Evolutionary conservation across 2,113 vertebrate genomes (phyloP), one percentile per base, ranked within the genome.

Genomic region (Mola mola): DNA sequence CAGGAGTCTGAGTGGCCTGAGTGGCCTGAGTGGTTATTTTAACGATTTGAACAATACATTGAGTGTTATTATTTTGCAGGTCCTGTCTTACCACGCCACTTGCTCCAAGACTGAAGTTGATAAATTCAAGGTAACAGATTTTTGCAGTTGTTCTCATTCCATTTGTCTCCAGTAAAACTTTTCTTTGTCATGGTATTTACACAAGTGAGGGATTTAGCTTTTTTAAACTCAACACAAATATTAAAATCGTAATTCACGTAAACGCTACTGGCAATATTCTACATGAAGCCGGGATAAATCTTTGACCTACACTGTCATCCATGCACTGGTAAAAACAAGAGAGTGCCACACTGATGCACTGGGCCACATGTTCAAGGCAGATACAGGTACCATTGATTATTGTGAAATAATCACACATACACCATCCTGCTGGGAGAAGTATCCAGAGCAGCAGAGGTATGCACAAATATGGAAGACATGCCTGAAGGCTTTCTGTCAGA

Each of bases 21-120:
- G n/a, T n/a, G n/a, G n/a, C n/a, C n/a, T n/a, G n/a, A n/a, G 12
- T 13, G 20, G 11, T 24, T 44, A 12, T 68, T 71, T 62, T 57
- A 51, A 69, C 26, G 8, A 38, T 38, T 47, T 34, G 21, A 56
- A 52, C 66, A 72, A 58, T 4, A 24, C 24, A 6, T 3, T 43
- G 59, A 64, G 17, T 81, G 46, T 74, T 25, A 46, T 91, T 88
- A 77, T 88, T 70, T 79, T 68, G 17, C 91, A 99, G 97, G 96
- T 99, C 31, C 92, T 99, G 44, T 99, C 97, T 43, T 99, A 99
- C 70, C 97, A 99, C 42, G 97, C 97, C 57, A 99, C 97, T 5
- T 98, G 97, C 91, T 97, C 95, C 5, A 99, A 98, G 92, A 93
- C 96, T 47, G 97, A 99, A 93, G 97, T 99, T 61, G 97, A 99